Base-by-base conservation (phyloP, 2,888 invertebrate genomes). In the Agrotis ipsilon region DNA sequence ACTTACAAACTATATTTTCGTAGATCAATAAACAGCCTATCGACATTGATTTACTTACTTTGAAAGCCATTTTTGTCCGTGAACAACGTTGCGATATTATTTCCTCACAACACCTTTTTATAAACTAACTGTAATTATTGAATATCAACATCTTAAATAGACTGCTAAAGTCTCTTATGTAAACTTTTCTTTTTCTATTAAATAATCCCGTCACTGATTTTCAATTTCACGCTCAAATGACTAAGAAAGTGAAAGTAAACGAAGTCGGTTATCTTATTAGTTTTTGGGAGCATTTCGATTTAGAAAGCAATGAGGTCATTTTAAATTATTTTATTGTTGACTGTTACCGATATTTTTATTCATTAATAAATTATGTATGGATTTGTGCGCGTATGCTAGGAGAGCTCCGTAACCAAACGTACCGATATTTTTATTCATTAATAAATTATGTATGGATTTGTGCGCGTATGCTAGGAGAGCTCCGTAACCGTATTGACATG, bases 161-260 rank as follows among this genome's bases (percentile, higher is more conserved):
- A 88, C 86, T 87, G 75, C 51, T 46, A n/a, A 55, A 57, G 43
- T 54, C 86, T 87, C 75, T 49, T 39, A 39, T 39, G 43, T 59
- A 45, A 71, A 73, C 72, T 87, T 86, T 87, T 87, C 84, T 83
- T 89, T 88, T 91, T 86, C 71, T 83, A 78, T 87, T 87, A 80
- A 82, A 84, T 82, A 86, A 85, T 84, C 78, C 82, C 83, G 85
- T 86, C 82, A 81, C 88, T 78, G 83, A 88, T 89, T 88, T 90
- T 88, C 78, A 92, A 94, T 96, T 94, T 95, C 92, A 94, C 87
- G 94, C 91, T 88, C 84, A 76, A 90, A 72, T 91, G 90, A 89
- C 78, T 88, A 82, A 83, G 89, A 92, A 92, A 94, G 93, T 92
- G 93, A 94, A 94, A 93, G 95, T 93, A 84, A 85, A 74, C 70